A percentile compares a stretch with the other conserved stretches of the same genome.
phyloP scores from a whole-genome alignment of 64 coral and sea anemone species.

The Acropora tenuis region DNA sequence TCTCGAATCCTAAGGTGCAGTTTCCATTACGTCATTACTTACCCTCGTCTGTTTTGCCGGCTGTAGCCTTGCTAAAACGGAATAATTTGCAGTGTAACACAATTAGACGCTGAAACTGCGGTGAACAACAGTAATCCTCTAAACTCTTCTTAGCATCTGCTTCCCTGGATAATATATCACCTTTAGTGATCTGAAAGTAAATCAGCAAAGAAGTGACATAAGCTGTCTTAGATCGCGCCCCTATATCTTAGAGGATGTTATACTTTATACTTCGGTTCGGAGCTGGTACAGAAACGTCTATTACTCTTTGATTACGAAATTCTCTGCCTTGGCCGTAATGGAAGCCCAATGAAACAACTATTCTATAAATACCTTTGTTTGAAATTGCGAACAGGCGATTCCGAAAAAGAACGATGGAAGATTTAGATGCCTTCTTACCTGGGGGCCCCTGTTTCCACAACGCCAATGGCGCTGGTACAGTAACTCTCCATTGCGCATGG shows the following conservation, averaged over 20 bases:
- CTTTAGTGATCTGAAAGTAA: neutral
- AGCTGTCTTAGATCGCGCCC: no score
- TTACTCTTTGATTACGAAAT: no score
- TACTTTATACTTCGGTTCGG: neutral
- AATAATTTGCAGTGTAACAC: conserved; percentile 61
- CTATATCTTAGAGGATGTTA: no score
- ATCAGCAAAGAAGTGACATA: neutral
- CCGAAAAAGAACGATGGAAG: no score
- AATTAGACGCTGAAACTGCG: conserved; percentile 44
- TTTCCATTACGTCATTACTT: neutral
- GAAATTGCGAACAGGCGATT: no score
- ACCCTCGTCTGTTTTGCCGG: neutral
- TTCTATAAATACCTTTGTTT: no score
- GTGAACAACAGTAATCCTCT: conserved; percentile 70
- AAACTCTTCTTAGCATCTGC: conserved; percentile 64
- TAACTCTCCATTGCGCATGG: conserved; percentile 69
- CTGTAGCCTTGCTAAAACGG: neutral
- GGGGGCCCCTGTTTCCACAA: neutral
- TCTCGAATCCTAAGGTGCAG: no score
- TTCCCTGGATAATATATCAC: conserved; percentile 28
- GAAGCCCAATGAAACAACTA: no score
- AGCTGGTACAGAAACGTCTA: no score
- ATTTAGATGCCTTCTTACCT: conserved; percentile 8
- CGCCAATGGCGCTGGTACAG: conserved; percentile 68
- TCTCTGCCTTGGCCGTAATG: no score